A percentile compares a stretch with the other conserved stretches of the same genome.
These are phyloP conservation scores for Glaucomys volans DNA, from an alignment of 2,113 vertebrate species.

Conservation along the genomic window DNA sequence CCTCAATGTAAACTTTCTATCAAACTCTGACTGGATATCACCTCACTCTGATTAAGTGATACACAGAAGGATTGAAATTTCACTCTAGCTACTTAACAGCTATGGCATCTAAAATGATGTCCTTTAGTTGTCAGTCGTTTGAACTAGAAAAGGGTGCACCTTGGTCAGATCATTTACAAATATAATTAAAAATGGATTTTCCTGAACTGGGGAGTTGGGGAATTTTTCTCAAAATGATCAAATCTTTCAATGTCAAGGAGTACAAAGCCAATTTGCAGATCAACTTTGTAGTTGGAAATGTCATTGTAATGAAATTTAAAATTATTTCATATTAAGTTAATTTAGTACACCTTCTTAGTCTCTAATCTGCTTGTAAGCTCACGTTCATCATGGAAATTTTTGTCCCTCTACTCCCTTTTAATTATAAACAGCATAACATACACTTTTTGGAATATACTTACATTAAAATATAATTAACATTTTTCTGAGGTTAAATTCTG, in stretches of 20 bases:
- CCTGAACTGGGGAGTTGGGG: background rate
- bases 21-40: background rate
- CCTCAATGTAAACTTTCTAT: background rate
- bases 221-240: background rate
- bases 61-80: background rate
- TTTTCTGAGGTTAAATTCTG: background rate
- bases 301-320: background rate
- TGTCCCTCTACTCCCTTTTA: background rate
- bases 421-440: background rate
- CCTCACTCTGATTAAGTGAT: background rate
- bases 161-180: background rate
- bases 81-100: background rate
- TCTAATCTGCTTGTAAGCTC: background rate
- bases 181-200: background rate
- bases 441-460: background rate
- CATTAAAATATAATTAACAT: background rate
- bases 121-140: background rate
- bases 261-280: background rate
- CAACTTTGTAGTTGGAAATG: background rate
- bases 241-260: background rate
- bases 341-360: background rate
- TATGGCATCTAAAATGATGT: background rate
- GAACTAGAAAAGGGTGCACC: background rate
- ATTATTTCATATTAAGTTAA: background rate
- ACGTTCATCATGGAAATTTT: background rate